A percentile compares a stretch with the other conserved stretches of the same genome.
Conservation (phyloP, 2,888 invertebrate genomes). For the Cryptus armator region DNA sequence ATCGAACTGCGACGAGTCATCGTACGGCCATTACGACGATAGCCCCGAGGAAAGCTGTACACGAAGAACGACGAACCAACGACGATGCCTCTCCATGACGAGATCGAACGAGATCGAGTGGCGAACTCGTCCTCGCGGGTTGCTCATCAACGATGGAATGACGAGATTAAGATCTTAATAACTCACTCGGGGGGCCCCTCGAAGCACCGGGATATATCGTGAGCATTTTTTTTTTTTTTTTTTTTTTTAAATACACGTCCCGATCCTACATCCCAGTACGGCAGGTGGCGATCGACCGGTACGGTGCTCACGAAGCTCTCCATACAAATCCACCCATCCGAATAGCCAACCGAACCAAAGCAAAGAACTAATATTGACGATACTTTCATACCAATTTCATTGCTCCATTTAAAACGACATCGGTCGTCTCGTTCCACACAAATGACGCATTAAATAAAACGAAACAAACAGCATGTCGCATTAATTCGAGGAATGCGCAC, state of each 20-base stretch:
- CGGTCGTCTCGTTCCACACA: neutral
- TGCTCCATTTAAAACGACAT: constrained; percentile 1
- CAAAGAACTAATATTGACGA: constrained; percentile 22
- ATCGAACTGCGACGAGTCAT: constrained; percentile 65
- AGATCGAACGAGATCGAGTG: constrained; percentile 52
- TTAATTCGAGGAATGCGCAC: neutral
- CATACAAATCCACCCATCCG: neutral
- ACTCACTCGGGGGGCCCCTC: constrained; percentile 74
- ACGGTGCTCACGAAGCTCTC: neutral
- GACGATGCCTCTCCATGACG: constrained; percentile 48
- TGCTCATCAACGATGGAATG: constrained; percentile 72
- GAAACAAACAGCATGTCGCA: neutral
- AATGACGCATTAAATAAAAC: neutral
- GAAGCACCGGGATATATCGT: constrained; percentile 55
- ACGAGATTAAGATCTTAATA: constrained; percentile 80
- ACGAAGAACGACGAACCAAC: constrained; percentile 29
- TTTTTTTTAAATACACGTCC: neutral
- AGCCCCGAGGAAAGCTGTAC: constrained; percentile 39
- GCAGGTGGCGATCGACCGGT: constrained; percentile 54
- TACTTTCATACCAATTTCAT: constrained; percentile 27
- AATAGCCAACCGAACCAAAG: neutral
- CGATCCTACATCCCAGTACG: neutral
- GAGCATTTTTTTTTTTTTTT: neutral
- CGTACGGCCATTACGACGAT: constrained; percentile 57
- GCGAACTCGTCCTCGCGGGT: constrained; percentile 63